Base-by-base conservation (phyloP, 2,113 vertebrate genomes). In the Dascyllus trimaculatus region DNA sequence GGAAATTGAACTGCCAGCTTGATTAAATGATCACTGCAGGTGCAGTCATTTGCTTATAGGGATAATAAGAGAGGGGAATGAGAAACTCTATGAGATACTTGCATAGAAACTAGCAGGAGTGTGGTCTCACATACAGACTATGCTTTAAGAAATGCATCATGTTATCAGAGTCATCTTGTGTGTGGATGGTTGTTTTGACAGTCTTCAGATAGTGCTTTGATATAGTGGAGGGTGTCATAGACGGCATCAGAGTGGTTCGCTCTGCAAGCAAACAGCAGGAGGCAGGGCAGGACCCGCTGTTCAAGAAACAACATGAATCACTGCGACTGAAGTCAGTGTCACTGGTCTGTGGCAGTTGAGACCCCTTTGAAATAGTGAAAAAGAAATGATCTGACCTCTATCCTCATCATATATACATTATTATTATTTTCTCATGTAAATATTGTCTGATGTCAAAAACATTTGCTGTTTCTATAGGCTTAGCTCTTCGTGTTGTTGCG, bases 191-290 rank as follows among this genome's bases (percentile, higher is more conserved):
- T 52, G 32, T 58, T 75, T 35, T 57, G 49, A 67, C 32, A 40
- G 51, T 53, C 35, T 60, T 58, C 40, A 68, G 24, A 69, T 29
- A 26, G 45, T 24, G 40, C 43, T 79, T 24, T 10, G 48, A n/a
- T 51, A 21, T 9, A 74, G 59, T 56, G 25, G 48, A 71, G 45
- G 56, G 40, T 53, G 46, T 14, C 17, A 24, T 54, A 53, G 49
- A 65, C 18, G n/a, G 35, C 45, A n/a, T 71, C 46, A 52, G 19
- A 69, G 61, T 26, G 19, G 21, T 45, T 71, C 7, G 45, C 61
- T 66, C 54, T 62, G 71, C 26, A 56, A 22, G 25, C 67, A 60
- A 43, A 66, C 67, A 57, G 67, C 70, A 72, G 75, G 74, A 84
- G 61, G 60, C 56, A 71, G 81, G 45, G 54, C 69, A 45, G 26